A percentile compares a stretch with the other conserved stretches of the same genome.
Evolutionary conservation across 2,888 invertebrate species (phyloP).

Genomic region (Rhagonycha fulva): DNA sequence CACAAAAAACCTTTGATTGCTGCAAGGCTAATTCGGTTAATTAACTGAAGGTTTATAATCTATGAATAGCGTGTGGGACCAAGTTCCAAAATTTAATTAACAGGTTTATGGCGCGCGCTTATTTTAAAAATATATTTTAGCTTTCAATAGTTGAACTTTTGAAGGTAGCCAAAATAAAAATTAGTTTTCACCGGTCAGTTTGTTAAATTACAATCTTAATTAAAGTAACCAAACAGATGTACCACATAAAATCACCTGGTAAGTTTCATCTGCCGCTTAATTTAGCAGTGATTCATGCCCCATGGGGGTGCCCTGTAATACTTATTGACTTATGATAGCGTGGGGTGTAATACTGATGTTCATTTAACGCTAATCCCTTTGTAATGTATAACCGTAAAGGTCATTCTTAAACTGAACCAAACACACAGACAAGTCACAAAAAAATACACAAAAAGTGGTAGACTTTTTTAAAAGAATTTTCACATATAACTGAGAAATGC

Average conservation of each 20-base stretch:
- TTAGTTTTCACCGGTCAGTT: neutral
- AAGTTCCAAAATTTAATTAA: neutral
- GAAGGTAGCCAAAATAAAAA: too few relatives aligned
- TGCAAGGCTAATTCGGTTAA: neutral
- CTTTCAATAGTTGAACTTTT: too few relatives aligned
- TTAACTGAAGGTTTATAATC: neutral
- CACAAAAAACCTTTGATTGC: neutral
- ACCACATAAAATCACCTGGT: conserved; percentile 26
- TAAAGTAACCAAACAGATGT: conserved; percentile 22
- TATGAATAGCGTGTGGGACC: neutral
- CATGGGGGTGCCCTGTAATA: conserved; percentile 37
- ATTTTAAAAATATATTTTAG: neutral
- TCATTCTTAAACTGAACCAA: neutral
- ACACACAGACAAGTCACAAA: neutral
- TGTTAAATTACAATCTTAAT: neutral
- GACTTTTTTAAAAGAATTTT: conserved; percentile 18
- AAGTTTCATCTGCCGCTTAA: conserved; percentile 47
- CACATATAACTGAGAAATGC: conserved; percentile 31
- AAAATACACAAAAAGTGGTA: neutral
- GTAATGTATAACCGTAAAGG: conserved; percentile 16
- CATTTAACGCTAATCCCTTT: conserved; percentile 34
- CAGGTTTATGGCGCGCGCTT: neutral
- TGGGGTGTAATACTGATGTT: conserved; percentile 31
- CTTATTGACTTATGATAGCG: conserved; percentile 35
- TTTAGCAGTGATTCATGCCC: conserved; percentile 46